Percentiles rank a stretch among this genome's conserved stretches.
These are phyloP conservation scores for Drosophila planitibia DNA, from an alignment of 2,888 invertebrate species.

Conservation along the genomic window DNA sequence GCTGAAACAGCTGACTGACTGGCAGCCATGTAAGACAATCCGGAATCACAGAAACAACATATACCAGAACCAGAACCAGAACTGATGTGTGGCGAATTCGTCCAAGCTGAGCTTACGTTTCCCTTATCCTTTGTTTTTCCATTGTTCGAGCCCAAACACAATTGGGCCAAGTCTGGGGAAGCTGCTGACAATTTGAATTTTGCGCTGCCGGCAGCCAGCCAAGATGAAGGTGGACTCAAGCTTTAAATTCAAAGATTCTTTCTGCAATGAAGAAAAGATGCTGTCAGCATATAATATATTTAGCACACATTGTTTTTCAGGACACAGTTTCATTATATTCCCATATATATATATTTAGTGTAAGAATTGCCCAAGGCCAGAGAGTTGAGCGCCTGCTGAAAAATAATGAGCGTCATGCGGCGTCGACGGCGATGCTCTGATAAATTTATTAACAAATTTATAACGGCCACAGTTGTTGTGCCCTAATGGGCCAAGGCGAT, in stretches of 20 bases:
- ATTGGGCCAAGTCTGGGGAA: constrained; percentile 59
- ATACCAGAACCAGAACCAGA: background rate
- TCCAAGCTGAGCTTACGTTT: constrained; percentile 21
- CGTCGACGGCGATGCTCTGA: constrained; percentile 54
- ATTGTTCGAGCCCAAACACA: constrained; percentile 48
- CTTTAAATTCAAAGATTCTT: constrained; percentile 50
- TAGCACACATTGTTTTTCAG: constrained; percentile 55
- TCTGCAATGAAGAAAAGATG: constrained; percentile 50
- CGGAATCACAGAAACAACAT: constrained; percentile 1
- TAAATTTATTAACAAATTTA: constrained; percentile 70
- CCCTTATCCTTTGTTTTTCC: constrained; percentile 1
- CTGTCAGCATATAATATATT: constrained; percentile 64
- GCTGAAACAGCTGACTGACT: constrained; percentile 44
- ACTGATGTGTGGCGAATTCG: constrained; percentile 1
- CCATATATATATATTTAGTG: constrained; percentile 3
- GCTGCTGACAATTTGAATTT: constrained; percentile 72
- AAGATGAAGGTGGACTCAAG: constrained; percentile 28
- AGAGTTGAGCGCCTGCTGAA: constrained; percentile 47
- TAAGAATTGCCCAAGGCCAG: constrained; percentile 32
- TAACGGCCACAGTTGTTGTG: constrained; percentile 70
- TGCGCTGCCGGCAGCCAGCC: constrained; percentile 27
- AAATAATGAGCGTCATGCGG: constrained; percentile 75
- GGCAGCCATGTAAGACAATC: constrained; percentile 39
- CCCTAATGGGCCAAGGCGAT: constrained; percentile 46
- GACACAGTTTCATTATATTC: constrained; percentile 51